Percentiles rank a stretch among this genome's conserved stretches.
phyloP scores from a whole-genome alignment of 2,113 vertebrate genomes.

The Nesogale talazaci region DNA sequence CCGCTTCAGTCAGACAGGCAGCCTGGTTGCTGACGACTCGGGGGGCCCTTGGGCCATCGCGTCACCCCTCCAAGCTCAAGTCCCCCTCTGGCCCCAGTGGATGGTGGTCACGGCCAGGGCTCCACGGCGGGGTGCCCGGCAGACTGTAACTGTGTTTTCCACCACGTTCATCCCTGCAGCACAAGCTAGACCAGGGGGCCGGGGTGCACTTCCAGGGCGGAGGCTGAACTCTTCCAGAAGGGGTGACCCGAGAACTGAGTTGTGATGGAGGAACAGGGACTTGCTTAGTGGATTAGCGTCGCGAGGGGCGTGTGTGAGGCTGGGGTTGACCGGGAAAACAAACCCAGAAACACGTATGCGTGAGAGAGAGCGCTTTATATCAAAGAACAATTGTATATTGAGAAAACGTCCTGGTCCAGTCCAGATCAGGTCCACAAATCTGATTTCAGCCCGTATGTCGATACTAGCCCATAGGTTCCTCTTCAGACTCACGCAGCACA shows the following conservation, averaged over 20 bases:
- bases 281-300: not conserved
- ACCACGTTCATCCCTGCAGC: conserved; percentile 5
- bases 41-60: conserved; percentile 41
- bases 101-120: not conserved
- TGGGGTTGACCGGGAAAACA: not conserved
- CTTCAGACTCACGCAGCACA: no score
- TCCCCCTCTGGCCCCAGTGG: not conserved
- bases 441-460: no score
- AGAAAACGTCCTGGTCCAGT: no score
- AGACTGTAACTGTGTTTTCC: not conserved
- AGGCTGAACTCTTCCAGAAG: not conserved
- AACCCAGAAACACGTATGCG: no score
- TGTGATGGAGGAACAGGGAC: conserved; percentile 17
- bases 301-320: not conserved
- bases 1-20: not conserved
- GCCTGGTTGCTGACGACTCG: not conserved
- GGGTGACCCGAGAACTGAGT: not conserved
- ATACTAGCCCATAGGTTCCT: no score
- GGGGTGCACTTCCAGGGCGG: not conserved
- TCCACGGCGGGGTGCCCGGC: not conserved
- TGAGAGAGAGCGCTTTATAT: not conserved
- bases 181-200: not conserved
- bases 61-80: not conserved
- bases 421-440: no score
- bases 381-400: no score